Evolutionary conservation across 2,797 vertebrate species (phyloP).

Genomic region (Pseudopleuronectes americanus): DNA sequence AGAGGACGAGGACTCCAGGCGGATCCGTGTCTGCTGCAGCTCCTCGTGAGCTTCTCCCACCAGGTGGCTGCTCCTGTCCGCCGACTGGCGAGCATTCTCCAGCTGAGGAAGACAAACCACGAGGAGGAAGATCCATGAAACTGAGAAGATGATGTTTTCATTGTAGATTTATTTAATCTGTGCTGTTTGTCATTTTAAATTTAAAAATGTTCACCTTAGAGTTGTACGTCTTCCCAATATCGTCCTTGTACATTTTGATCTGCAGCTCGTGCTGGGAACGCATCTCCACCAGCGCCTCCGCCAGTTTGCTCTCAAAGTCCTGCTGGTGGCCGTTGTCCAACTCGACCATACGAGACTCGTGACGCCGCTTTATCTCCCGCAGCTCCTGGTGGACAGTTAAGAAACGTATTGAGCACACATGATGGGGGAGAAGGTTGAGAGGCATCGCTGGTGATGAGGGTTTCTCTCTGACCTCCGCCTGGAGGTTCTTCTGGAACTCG

Average conservation of each 20-base stretch:
- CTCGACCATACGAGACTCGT: constrained; percentile 93
- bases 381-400: constrained; percentile 84
- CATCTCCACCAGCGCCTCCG: constrained; percentile 90
- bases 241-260: constrained; percentile 92
- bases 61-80: constrained; percentile 94
- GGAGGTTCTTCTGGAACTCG: constrained; percentile 94
- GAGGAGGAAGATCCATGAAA: not conserved
- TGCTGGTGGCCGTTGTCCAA: constrained; percentile 89
- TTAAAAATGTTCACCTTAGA: constrained; percentile 83
- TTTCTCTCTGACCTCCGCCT: constrained; percentile 84
- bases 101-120: constrained; percentile 79
- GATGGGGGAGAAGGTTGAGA: not conserved
- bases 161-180: too few relatives aligned
- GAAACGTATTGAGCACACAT: too few relatives aligned
- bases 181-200: too few relatives aligned
- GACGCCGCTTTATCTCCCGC: constrained; percentile 90
- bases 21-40: constrained; percentile 91
- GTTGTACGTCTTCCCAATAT: constrained; percentile 94
- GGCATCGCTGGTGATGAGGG: too few relatives aligned
- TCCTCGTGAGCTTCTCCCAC: constrained; percentile 94
- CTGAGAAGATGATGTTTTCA: not conserved
- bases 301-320: constrained; percentile 92
- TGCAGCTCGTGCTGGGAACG: constrained; percentile 92
- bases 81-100: constrained; percentile 92
- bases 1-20: constrained; percentile 88